These are phyloP conservation scores for Thamnophis elegans DNA, from an alignment of 2,797 vertebrate genomes.

Conservation along the genomic window DNA sequence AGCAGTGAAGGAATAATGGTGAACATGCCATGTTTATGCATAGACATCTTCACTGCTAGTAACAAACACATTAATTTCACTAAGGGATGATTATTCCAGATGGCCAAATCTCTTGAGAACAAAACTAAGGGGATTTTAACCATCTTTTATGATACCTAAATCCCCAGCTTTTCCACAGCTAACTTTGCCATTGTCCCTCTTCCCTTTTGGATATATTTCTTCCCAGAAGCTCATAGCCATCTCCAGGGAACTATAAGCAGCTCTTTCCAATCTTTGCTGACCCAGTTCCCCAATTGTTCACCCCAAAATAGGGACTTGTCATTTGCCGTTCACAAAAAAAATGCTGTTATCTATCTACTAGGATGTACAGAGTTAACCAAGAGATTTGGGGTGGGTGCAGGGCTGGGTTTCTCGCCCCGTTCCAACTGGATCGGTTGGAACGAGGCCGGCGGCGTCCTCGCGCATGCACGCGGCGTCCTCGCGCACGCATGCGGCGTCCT, in stretches of 20 bases:
- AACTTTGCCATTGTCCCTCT: not conserved
- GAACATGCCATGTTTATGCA: not conserved
- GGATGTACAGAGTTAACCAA: not conserved
- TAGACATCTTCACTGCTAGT: not conserved
- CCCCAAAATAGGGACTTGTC: not conserved
- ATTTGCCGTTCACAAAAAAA: not conserved
- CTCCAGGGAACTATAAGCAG: not conserved
- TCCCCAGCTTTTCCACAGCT: not conserved
- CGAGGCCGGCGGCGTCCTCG: too few relatives aligned
- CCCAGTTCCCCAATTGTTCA: not conserved
- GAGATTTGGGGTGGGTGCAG: too few relatives aligned
- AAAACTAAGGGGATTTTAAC: not conserved
- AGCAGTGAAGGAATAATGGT: not conserved
- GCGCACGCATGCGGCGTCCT: too few relatives aligned
- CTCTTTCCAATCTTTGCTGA: not conserved
- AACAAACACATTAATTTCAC: too few relatives aligned
- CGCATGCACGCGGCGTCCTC: too few relatives aligned
- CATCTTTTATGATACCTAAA: not conserved
- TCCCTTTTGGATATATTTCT: not conserved
- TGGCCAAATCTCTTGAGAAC: too few relatives aligned
- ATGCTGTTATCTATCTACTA: not conserved
- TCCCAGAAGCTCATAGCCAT: not conserved
- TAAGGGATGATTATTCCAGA: too few relatives aligned
- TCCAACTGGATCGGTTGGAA: too few relatives aligned
- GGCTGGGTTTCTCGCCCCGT: too few relatives aligned